phyloP scores from a whole-genome alignment of 2,113 vertebrate genomes.

The Emydura subglobosa region DNA sequence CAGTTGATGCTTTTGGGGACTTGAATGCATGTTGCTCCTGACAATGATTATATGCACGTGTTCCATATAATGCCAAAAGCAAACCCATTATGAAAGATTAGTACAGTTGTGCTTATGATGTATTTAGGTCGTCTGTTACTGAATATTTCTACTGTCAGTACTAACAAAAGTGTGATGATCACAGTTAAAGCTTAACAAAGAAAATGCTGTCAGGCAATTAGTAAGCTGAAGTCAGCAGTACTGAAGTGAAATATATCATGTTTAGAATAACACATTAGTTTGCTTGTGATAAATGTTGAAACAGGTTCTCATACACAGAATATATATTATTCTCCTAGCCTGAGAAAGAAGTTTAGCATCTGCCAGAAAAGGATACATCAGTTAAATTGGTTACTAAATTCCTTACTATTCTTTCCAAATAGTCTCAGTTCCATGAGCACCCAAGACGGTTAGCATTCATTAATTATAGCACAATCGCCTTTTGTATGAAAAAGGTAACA shows the following conservation, averaged over 20 bases:
- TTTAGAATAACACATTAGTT: constrained; percentile 86
- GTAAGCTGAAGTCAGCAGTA: constrained; percentile 91
- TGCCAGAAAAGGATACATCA: not conserved
- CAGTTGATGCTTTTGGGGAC: constrained; percentile 60
- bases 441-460: not conserved
- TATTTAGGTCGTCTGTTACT: constrained; percentile 77
- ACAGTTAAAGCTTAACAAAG: constrained; percentile 89
- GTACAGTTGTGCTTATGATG: constrained; percentile 72
- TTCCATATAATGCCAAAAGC: constrained; percentile 73
- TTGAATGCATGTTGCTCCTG: constrained; percentile 52
- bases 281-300: constrained; percentile 82
- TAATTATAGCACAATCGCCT: not conserved
- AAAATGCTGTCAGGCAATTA: constrained; percentile 91
- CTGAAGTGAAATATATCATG: constrained; percentile 89
- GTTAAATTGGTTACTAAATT: not conserved
- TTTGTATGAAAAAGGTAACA: constrained; percentile 27
- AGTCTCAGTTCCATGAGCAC: not conserved
- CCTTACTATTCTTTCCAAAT: constrained; percentile 8
- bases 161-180: constrained; percentile 88
- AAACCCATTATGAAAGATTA: constrained; percentile 70
- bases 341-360: constrained; percentile 31
- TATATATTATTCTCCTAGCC: not conserved
- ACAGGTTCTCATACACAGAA: constrained; percentile 41
- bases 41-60: constrained; percentile 51
- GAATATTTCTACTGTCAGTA: constrained; percentile 84